phyloP scores from a whole-genome alignment of 2,797 vertebrate genomes.

The Cyprinella venusta region DNA sequence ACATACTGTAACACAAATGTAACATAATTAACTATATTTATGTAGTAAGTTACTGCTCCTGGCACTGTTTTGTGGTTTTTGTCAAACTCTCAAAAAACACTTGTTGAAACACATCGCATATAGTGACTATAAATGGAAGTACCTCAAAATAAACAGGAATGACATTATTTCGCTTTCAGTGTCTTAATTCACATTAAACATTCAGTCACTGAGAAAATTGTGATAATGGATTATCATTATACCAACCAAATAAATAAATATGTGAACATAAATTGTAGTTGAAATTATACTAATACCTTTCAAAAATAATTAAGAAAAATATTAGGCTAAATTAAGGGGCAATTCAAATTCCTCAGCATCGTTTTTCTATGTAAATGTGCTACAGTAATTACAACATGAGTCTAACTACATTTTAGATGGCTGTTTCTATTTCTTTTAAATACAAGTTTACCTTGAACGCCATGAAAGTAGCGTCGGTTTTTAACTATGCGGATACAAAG shows the following conservation, averaged over 20 bases:
- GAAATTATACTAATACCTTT: background rate
- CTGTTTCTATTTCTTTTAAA: too few species aligned
- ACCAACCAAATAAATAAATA: background rate
- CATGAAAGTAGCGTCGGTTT: too few species aligned
- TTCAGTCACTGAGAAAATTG: conserved; percentile 6
- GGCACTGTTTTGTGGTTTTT: conserved; percentile 36
- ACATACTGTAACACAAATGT: conserved; percentile 70
- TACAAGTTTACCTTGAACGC: too few species aligned
- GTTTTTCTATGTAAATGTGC: background rate
- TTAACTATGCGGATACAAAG: background rate
- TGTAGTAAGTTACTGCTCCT: conserved; percentile 40
- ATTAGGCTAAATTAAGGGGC: too few species aligned
- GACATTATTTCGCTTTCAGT: conserved; percentile 9
- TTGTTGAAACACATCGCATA: conserved; percentile 48
- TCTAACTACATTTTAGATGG: too few species aligned
- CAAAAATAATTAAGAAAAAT: too few species aligned
- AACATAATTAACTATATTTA: conserved; percentile 55
- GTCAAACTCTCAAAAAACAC: conserved; percentile 34
- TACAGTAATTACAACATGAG: background rate
- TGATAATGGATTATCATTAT: conserved; percentile 25
- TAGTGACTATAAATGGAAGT: conserved; percentile 60
- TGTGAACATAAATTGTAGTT: background rate
- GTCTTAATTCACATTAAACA: conserved; percentile 16
- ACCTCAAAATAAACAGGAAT: conserved; percentile 61
- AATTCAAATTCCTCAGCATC: too few species aligned